A percentile compares a stretch with the other conserved stretches of the same genome.
Conservation (phyloP, 2,797 vertebrate species). For the Pristis pectinata region DNA sequence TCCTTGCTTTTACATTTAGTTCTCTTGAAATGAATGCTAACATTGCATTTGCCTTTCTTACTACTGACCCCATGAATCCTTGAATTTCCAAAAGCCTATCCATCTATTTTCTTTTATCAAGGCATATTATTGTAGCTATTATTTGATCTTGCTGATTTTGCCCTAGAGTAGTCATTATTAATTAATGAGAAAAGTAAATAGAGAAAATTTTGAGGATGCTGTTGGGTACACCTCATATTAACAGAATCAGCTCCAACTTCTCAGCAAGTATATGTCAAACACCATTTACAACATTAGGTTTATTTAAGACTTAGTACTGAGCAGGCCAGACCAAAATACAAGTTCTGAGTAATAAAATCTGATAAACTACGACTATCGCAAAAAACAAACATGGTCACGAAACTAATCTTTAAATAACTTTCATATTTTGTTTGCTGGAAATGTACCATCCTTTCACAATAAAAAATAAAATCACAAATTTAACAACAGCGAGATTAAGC, state of each 20-base stretch:
- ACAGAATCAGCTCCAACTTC: not conserved
- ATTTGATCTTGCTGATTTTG: not conserved
- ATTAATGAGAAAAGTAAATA: not conserved
- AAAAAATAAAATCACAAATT: not conserved
- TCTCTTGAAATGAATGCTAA: too few relatives aligned
- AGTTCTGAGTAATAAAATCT: not conserved
- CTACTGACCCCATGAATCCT: too few relatives aligned
- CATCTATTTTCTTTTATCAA: not conserved
- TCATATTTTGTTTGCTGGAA: not conserved
- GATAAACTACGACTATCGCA: not conserved
- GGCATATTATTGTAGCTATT: not conserved
- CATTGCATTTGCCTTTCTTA: too few relatives aligned
- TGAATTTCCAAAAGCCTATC: too few relatives aligned
- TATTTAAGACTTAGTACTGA: not conserved
- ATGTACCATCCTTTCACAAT: not conserved
- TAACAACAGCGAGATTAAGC: not conserved
- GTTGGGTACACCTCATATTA: too few relatives aligned
- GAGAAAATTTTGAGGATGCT: not conserved
- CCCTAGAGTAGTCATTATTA: not conserved
- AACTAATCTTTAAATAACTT: not conserved
- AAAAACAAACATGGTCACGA: not conserved
- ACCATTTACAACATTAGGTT: not conserved
- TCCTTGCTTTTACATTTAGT: too few relatives aligned
- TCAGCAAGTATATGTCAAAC: not conserved
- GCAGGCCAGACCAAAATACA: not conserved